Evolutionary conservation across 2,888 invertebrate genomes (phyloP), one percentile per base, ranked within the genome.

Genomic region (Coelogynopora nodosa): DNA sequence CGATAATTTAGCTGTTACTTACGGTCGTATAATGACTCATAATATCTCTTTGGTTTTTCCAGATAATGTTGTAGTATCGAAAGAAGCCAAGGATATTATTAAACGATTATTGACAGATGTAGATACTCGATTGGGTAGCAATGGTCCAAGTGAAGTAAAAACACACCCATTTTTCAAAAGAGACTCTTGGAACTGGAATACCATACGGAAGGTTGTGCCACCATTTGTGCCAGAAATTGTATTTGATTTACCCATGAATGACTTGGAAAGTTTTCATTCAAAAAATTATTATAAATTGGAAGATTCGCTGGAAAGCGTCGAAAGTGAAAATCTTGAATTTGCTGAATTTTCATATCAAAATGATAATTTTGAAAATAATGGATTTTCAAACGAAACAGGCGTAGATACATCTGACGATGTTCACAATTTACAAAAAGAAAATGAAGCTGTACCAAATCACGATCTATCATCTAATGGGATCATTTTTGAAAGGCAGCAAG

Each of bases 11-110:
- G 96, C 98, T 80, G 97, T 97, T 86, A 99, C 98, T 0, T 99
- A 99, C 92, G 96, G 97, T 88, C 98, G 98, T 93, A 99, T 99
- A 89, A 98, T 99, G 98, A 97, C 98, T 92, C 97, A 98, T 92
- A 95, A 96, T 92, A 97, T 96, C 91, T 96, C 97, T 28, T 93
- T 99, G 87, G 23, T 85, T 28, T n/a, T n/a, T n/a, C 99, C 99
- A 93, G 98, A 98, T 31, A 98, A 98, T n/a, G 27, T 49, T 13
- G n/a, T 31, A 13, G 96, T 99, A 89, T 97, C 97, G 87, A 94
- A 94, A 89, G 91, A 92, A 88, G 93, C 93, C 84, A 93, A 93
- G 89, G 91, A 95, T 90, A 94, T 99, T 84, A 99, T 99, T 90
- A 95, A 96, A 90, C 95, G 96, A 87, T 95, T 99, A 91, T 93